Base-by-base conservation (phyloP, 2,797 vertebrate species). In the Cirrhinus molitorella region DNA sequence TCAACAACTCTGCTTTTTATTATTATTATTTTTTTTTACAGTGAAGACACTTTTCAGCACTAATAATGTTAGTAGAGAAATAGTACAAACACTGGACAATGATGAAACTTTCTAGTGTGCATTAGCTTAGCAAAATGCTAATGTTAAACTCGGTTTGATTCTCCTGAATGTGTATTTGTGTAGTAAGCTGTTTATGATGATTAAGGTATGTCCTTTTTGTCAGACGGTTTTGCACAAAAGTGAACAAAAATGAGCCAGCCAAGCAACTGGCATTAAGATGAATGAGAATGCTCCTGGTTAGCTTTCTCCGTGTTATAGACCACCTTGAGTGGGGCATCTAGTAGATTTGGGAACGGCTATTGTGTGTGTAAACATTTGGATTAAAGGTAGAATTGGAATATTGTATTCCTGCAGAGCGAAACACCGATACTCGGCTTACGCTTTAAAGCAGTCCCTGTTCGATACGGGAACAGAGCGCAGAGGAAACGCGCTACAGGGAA, bases 381-480 rank as follows among this genome's bases (percentile, higher is more conserved):
- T 71, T 73, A 74, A 81, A 72, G 31, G 43, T 25, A 25, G 55
- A 13, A 63, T 73, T 40, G 53, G 68, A 23, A 51, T 82, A 74
- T 82, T 74, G 57, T 66, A 74, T 82, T 82, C 80, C 80, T 74
- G 59, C n/a, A 17, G 71, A 74, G 57, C 34, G 45, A 53, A 74
- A 74, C 71, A 28, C 68, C 25, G 25, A 72, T 49, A 81, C 71
- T 37, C 14, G 45, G 65, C 70, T 80, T 63, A 55, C 43, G 81
- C 80, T 79, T 85, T 81, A 73, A 86, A 87, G 76, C 80, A 21
- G 74, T 61, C 57, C 45, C 83, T 88, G 81, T 66, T 81, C 72
- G 25, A 71, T 67, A 57, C 25, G 14, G 55, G 34, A 47, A 67
- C 51, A 25, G 14, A 37, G 53, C 57, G n/a, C 74, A 16, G 53